These are phyloP conservation scores for Galago senegalensis DNA, from an alignment of 2,797 vertebrate species.

Conservation along the genomic window DNA sequence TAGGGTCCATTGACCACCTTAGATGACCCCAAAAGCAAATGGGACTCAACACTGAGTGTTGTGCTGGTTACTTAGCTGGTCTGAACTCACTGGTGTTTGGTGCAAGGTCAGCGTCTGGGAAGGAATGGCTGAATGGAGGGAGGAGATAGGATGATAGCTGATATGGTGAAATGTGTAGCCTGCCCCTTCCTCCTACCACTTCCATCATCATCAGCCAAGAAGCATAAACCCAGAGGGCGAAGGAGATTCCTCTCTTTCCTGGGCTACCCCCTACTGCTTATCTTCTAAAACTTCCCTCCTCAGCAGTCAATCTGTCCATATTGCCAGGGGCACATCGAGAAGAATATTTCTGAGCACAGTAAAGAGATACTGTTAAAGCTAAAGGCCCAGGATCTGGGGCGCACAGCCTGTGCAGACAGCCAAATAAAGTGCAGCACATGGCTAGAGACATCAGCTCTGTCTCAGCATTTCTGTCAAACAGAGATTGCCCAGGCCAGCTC, in stretches of 20 bases:
- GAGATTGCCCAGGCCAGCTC: background rate
- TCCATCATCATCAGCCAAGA: background rate
- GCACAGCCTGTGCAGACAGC: background rate
- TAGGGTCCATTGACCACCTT: background rate
- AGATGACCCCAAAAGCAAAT: background rate
- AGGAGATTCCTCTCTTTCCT: background rate
- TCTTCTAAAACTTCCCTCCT: conserved; percentile 1
- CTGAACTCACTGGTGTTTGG: background rate
- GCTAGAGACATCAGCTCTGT: background rate
- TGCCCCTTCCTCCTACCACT: background rate
- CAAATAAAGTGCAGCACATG: background rate
- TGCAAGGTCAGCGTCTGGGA: background rate
- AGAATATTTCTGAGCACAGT: background rate
- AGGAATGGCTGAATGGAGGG: background rate
- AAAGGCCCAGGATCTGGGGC: background rate
- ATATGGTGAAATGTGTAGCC: background rate
- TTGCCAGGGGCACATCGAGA: background rate
- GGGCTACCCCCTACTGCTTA: background rate
- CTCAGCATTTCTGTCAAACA: background rate
- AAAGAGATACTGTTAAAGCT: background rate
- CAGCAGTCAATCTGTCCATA: background rate
- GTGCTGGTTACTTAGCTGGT: background rate
- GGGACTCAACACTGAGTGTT: background rate
- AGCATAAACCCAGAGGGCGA: background rate
- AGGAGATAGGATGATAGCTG: background rate